Conservation (phyloP, 2,888 invertebrate species). For the Drosophila multiciliata region DNA sequence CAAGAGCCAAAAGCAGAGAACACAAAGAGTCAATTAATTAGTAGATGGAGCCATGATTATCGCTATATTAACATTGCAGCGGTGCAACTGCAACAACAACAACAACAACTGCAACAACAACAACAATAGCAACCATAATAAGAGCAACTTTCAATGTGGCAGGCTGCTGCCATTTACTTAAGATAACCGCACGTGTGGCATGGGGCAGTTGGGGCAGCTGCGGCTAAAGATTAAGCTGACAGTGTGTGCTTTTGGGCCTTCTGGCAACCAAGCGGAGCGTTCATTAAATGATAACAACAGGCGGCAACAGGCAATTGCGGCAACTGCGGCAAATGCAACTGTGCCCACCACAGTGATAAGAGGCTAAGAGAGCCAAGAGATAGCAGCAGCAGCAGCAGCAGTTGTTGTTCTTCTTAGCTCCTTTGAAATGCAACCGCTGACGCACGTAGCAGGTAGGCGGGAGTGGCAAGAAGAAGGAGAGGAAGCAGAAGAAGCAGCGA, state of each 20-base stretch:
- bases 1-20: slow-evolving; percentile 55
- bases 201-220: slow-evolving; percentile 11
- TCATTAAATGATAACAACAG: slow-evolving; percentile 78
- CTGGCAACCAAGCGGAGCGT: slow-evolving; percentile 48
- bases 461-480: neutral
- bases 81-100: slow-evolving; percentile 20
- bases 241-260: slow-evolving; percentile 4
- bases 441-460: slow-evolving; percentile 8
- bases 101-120: slow-evolving; percentile 2
- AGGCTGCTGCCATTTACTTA: slow-evolving; percentile 71
- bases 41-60: slow-evolving; percentile 85
- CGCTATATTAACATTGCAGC: slow-evolving; percentile 80
- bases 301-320: slow-evolving; percentile 29
- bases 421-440: slow-evolving; percentile 34
- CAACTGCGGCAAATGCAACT: slow-evolving; percentile 49
- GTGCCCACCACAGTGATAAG: slow-evolving; percentile 48
- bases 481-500: neutral
- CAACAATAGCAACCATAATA: neutral
- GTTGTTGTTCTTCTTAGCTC: neutral
- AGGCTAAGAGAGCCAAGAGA: slow-evolving; percentile 19
- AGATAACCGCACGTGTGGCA: slow-evolving; percentile 80
- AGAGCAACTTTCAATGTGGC: slow-evolving; percentile 28
- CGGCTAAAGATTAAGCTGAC: slow-evolving; percentile 23
- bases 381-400: neutral
- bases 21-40: slow-evolving; percentile 85